Conservation (phyloP, 2,888 invertebrate genomes). For the Acrocera orbiculus region DNA sequence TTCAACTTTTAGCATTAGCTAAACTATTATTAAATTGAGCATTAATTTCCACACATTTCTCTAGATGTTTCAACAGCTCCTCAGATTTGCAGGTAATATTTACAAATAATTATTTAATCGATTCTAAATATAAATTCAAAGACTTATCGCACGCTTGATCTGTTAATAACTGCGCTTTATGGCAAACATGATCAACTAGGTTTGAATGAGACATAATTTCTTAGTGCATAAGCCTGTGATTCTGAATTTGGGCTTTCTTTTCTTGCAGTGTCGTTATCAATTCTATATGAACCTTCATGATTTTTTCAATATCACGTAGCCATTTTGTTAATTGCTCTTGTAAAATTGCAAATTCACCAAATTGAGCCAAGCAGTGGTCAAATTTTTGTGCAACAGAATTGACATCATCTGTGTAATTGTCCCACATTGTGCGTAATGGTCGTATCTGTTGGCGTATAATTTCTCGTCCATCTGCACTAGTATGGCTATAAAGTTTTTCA, state of each 20-base stretch:
- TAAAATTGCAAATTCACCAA: constrained; percentile 79
- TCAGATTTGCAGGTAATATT: constrained; percentile 76
- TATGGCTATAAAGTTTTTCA: constrained; percentile 81
- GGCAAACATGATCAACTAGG: constrained; percentile 77
- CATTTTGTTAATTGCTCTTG: constrained; percentile 85
- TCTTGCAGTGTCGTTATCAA: constrained; percentile 78
- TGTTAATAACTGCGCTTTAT: constrained; percentile 78
- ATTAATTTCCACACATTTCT: constrained; percentile 72
- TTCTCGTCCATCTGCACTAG: constrained; percentile 88
- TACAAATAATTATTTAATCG: constrained; percentile 75
- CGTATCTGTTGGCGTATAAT: constrained; percentile 75
- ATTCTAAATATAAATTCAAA: constrained; percentile 67
- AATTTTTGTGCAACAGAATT: constrained; percentile 65
- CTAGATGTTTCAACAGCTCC: constrained; percentile 66
- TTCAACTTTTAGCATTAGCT: constrained; percentile 66
- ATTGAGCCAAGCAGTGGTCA: constrained; percentile 78
- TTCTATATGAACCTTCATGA: constrained; percentile 79
- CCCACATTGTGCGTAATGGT: constrained; percentile 70
- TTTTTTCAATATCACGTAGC: constrained; percentile 75
- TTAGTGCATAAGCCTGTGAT: constrained; percentile 86
- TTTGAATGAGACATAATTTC: constrained; percentile 85
- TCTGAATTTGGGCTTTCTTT: constrained; percentile 78
- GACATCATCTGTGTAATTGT: constrained; percentile 69
- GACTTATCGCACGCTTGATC: constrained; percentile 82
- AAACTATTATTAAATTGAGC: constrained; percentile 58